phyloP scores from a whole-genome alignment of 2,888 invertebrate genomes.

The Luperina nickerlii region DNA sequence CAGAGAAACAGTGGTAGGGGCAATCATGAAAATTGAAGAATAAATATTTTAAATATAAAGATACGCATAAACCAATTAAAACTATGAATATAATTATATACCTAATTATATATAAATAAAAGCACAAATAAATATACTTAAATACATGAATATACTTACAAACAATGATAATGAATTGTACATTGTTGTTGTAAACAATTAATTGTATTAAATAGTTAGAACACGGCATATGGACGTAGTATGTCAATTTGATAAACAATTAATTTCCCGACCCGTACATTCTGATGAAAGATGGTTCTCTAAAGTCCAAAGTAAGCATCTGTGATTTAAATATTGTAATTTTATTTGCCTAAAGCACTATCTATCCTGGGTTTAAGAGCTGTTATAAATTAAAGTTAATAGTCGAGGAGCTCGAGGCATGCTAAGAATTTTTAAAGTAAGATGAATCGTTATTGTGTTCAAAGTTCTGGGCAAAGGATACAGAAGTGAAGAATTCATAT shows the following conservation, averaged over 20 bases:
- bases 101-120: no score
- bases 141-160: no score
- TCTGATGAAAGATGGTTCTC: background rate
- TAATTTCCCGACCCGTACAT: background rate
- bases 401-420: constrained; percentile 38
- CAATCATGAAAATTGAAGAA: no score
- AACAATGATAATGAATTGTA: no score
- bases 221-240: background rate
- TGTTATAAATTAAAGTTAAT: constrained; percentile 56
- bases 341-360: constrained; percentile 48
- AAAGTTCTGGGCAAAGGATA: constrained; percentile 18
- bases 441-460: constrained; percentile 31
- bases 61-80: no score
- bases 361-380: constrained; percentile 50
- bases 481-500: constrained; percentile 4
- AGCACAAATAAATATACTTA: no score
- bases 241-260: background rate
- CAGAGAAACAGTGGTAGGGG: no score
- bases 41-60: no score
- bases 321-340: constrained; percentile 56
- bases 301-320: constrained; percentile 8
- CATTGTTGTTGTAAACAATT: no score
- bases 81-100: no score
- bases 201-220: background rate
- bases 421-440: constrained; percentile 54